Percentiles rank a stretch among this genome's conserved stretches.
Evolutionary conservation across 2,113 vertebrate genomes (phyloP).

Genomic region (Zosterops japonicus): DNA sequence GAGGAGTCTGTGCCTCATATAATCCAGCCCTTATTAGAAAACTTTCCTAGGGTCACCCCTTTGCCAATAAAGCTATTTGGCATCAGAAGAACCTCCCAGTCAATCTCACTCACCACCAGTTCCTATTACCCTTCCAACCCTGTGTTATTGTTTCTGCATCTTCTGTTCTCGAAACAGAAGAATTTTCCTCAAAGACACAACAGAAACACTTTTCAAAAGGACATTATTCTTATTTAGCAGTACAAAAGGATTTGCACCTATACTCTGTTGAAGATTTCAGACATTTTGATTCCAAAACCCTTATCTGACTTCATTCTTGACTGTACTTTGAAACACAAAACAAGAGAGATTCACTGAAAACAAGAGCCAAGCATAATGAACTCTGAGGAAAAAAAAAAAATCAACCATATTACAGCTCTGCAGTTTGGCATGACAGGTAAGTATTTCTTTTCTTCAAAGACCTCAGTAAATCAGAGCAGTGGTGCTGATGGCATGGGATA

Average conservation of each 20-base stretch:
- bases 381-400: constrained; percentile 6
- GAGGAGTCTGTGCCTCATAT: background rate
- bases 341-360: constrained; percentile 39
- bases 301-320: background rate
- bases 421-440: constrained; percentile 41
- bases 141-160: background rate
- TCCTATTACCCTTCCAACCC: background rate
- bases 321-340: constrained; percentile 23
- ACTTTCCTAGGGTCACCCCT: background rate
- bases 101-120: fast-evolving
- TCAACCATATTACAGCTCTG: background rate
- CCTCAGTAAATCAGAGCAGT: constrained; percentile 65
- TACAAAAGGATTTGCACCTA: background rate
- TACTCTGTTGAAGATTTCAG: background rate
- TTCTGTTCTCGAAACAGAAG: background rate
- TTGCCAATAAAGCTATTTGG: background rate
- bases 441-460: constrained; percentile 47
- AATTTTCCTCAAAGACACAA: background rate
- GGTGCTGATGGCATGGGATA: constrained; percentile 24
- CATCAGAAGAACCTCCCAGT: background rate
- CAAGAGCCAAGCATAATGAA: constrained; percentile 35
- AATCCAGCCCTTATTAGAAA: background rate
- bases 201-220: background rate
- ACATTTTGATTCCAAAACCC: background rate
- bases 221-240: background rate